Conservation (phyloP, 2,113 vertebrate species). For the Heterochromis multidens region DNA sequence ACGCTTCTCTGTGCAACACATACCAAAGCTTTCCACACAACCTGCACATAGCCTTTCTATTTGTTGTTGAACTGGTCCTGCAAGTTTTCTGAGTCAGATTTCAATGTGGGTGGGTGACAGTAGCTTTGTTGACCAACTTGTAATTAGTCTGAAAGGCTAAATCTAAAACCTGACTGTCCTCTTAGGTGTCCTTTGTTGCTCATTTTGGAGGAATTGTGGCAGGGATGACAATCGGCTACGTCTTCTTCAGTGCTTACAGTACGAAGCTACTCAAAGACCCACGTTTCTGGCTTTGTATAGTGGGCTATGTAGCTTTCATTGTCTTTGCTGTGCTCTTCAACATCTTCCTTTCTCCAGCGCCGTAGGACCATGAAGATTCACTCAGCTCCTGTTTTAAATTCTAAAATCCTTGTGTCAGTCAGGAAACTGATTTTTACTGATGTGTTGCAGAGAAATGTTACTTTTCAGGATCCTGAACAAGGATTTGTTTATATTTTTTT, state of each 20-base stretch:
- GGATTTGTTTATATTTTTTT: neutral
- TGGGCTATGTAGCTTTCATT: conserved; percentile 76
- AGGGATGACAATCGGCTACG: conserved; percentile 90
- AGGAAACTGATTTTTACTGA: conserved; percentile 1
- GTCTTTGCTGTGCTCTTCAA: conserved; percentile 87
- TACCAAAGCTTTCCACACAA: neutral
- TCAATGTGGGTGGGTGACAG: neutral
- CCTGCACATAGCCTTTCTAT: neutral
- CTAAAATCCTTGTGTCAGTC: neutral
- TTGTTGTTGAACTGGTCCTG: conserved; percentile 14
- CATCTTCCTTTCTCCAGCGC: conserved; percentile 82
- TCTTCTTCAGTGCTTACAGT: conserved; percentile 87
- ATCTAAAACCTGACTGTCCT: neutral
- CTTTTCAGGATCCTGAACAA: neutral
- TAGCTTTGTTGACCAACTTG: neutral
- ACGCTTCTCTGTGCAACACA: neutral
- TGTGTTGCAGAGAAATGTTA: neutral
- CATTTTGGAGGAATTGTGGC: conserved; percentile 86
- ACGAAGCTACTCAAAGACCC: conserved; percentile 83
- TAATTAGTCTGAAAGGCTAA: neutral
- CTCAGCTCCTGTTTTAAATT: neutral
- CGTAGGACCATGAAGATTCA: neutral
- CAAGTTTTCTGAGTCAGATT: neutral
- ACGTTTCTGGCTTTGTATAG: conserved; percentile 86
- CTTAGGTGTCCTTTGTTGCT: conserved; percentile 89